Conservation (phyloP, 1,140 invertebrate species). For the Nephila pilipes region DNA sequence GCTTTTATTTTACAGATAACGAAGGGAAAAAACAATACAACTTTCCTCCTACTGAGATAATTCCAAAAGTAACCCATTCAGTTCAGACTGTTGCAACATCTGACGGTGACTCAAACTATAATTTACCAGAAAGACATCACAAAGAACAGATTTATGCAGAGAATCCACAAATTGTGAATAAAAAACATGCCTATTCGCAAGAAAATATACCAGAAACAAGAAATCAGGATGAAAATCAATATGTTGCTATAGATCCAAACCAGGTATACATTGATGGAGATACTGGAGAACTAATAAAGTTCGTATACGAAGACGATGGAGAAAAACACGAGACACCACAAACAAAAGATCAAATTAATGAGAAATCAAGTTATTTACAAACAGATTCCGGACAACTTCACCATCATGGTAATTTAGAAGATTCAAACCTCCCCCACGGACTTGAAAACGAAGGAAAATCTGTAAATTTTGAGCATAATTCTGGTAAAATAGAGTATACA, state of each 20-base stretch:
- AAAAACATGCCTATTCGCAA: not conserved
- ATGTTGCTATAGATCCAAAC: conserved; percentile 28
- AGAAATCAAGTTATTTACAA: not conserved
- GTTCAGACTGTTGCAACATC: not conserved
- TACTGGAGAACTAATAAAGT: conserved; percentile 47
- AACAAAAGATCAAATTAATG: not conserved
- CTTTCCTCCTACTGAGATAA: not conserved
- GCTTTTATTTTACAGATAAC: not conserved
- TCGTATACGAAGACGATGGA: conserved; percentile 26
- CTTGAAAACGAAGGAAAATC: not conserved
- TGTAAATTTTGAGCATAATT: not conserved
- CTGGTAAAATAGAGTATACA: not conserved
- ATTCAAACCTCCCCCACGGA: not conserved
- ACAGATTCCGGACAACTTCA: not conserved
- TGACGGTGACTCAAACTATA: not conserved
- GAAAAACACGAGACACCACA: not conserved
- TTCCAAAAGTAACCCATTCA: not conserved
- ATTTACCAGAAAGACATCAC: not conserved
- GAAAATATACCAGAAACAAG: not conserved
- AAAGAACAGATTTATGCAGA: not conserved
- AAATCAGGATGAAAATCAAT: not conserved
- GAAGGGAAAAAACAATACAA: not conserved
- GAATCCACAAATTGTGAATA: not conserved
- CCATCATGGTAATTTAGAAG: not conserved
- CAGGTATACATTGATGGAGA: conserved; percentile 52